Conservation (phyloP, 2,797 vertebrate species). For the Fundulus diaphanus region DNA sequence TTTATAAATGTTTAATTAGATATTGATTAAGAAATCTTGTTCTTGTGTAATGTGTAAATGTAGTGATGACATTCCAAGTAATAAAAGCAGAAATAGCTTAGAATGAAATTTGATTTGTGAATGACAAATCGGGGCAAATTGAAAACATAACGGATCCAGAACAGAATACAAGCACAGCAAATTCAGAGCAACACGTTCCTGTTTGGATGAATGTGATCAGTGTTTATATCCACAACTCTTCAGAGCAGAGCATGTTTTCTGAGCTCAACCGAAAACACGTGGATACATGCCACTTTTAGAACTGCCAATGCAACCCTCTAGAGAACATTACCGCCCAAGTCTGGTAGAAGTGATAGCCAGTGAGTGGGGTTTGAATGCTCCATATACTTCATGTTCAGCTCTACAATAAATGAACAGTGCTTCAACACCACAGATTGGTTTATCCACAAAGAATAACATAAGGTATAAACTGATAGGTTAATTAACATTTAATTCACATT, state of each 20-base stretch:
- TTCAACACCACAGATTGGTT: neutral
- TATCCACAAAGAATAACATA: no score
- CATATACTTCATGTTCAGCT: slow-evolving; percentile 9
- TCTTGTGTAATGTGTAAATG: neutral
- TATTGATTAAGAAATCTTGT: neutral
- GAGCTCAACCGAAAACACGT: slow-evolving; percentile 54
- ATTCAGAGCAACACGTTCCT: slow-evolving; percentile 33
- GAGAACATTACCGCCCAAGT: slow-evolving; percentile 50
- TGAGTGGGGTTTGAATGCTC: slow-evolving; percentile 16
- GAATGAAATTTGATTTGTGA: slow-evolving; percentile 5
- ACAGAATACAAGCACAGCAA: slow-evolving; percentile 12
- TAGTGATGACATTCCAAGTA: neutral
- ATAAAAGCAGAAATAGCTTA: neutral
- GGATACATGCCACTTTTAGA: slow-evolving; percentile 60
- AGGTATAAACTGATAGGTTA: neutral
- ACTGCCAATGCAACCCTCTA: slow-evolving; percentile 58
- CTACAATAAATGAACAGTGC: slow-evolving; percentile 5
- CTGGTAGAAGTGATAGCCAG: slow-evolving; percentile 28
- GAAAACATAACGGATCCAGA: neutral
- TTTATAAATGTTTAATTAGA: neutral
- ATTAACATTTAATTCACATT: neutral
- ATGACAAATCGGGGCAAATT: slow-evolving; percentile 8
- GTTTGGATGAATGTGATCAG: slow-evolving; percentile 48
- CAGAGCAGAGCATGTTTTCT: slow-evolving; percentile 49
- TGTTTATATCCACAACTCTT: slow-evolving; percentile 35